These are phyloP conservation scores for Ceyx margarethae DNA, from an alignment of 2,113 vertebrate species.

Conservation along the genomic window DNA sequence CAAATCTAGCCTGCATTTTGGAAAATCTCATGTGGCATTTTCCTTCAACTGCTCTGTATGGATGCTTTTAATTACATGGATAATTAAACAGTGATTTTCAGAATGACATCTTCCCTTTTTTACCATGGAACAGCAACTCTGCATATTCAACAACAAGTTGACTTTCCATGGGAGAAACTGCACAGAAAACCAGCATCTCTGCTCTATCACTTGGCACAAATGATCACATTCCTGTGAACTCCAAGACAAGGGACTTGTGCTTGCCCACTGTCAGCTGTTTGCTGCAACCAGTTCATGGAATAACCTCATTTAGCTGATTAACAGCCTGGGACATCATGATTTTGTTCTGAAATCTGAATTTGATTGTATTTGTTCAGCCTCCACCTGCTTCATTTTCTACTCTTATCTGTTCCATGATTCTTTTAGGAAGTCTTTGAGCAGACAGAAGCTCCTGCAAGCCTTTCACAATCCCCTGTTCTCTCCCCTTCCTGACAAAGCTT, in stretches of 20 bases:
- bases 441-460: not conserved
- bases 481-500: not conserved
- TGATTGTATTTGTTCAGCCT: not conserved
- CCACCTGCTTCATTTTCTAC: not conserved
- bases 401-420: not conserved
- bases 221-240: not conserved
- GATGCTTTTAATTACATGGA: constrained; percentile 58
- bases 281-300: not conserved
- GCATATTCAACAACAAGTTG: not conserved
- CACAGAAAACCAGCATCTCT: not conserved
- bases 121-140: not conserved
- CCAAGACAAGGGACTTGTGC: rapidly evolving
- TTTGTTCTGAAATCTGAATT: not conserved
- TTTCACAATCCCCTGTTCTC: not conserved
- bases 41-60: constrained; percentile 14
- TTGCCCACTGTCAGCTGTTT: not conserved
- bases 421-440: not conserved
- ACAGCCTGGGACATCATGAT: not conserved
- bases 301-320: not conserved
- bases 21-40: not conserved
- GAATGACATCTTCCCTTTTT: not conserved
- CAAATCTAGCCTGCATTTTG: constrained; percentile 19
- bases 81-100: constrained; percentile 47
- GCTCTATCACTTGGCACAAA: not conserved
- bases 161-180: not conserved